Evolutionary conservation across 2,797 vertebrate genomes (phyloP).

Genomic region (Anguilla obscura): DNA sequence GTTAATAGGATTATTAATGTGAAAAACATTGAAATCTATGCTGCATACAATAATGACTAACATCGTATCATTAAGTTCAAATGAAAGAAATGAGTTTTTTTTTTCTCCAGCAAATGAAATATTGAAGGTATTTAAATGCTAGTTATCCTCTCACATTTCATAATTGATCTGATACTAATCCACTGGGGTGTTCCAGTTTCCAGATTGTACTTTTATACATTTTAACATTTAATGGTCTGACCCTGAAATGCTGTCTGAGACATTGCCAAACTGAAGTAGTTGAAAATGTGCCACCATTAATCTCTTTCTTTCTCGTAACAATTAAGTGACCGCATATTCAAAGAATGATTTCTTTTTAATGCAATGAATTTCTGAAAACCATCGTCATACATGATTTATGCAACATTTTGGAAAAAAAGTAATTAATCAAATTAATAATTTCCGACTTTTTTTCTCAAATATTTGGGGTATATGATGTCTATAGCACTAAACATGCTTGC

Average conservation of each 20-base stretch:
- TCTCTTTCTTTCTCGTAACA: too few species aligned
- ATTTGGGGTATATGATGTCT: too few species aligned
- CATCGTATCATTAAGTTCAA: background rate
- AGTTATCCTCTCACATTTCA: constrained; percentile 4
- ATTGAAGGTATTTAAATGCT: background rate
- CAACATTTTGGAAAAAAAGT: too few species aligned
- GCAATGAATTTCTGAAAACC: too few species aligned
- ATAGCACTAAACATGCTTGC: background rate
- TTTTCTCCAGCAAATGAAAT: background rate
- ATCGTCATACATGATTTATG: too few species aligned
- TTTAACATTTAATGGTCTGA: background rate
- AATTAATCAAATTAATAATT: too few species aligned
- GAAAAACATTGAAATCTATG: background rate
- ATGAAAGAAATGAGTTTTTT: background rate
- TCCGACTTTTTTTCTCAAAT: too few species aligned
- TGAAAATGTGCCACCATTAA: too few species aligned
- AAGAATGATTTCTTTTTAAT: too few species aligned
- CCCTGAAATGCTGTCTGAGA: too few species aligned
- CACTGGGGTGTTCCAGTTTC: background rate
- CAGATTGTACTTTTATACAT: background rate
- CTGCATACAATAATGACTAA: background rate
- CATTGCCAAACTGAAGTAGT: too few species aligned
- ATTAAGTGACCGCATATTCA: too few species aligned
- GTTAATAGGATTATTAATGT: constrained; percentile 3
- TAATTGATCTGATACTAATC: background rate